Evolutionary conservation across 2,797 vertebrate species (phyloP).

Genomic region (Sebastes trivittatus): DNA sequence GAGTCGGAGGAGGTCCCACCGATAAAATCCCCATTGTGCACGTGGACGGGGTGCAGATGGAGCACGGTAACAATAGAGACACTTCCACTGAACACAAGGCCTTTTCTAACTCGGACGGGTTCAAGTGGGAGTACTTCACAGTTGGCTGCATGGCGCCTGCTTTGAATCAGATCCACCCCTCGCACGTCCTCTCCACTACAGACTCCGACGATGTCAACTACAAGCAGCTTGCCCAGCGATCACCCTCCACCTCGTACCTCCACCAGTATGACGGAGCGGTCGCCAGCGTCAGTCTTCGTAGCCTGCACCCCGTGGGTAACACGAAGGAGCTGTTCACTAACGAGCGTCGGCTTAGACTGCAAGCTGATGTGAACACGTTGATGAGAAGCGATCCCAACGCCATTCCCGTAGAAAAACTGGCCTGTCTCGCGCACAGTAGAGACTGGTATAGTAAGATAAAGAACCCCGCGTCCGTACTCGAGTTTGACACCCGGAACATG

Average conservation of each 20-base stretch:
- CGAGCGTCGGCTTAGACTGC: neutral
- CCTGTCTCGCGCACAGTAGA: neutral
- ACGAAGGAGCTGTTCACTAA: neutral
- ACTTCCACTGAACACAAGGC: slow-evolving; percentile 18
- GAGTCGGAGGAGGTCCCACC: neutral
- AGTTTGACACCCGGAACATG: slow-evolving; percentile 21
- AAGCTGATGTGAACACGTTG: neutral
- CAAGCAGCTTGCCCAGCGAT: slow-evolving; percentile 20
- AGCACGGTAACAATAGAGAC: neutral
- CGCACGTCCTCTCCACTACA: neutral
- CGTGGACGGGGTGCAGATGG: slow-evolving; percentile 24
- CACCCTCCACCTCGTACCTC: neutral
- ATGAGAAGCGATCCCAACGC: neutral
- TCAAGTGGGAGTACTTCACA: slow-evolving; percentile 31
- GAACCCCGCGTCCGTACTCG: neutral
- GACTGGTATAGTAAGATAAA: slow-evolving; percentile 16
- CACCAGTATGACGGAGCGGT: slow-evolving; percentile 7
- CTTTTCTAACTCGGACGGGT: slow-evolving; percentile 3
- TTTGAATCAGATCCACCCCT: neutral
- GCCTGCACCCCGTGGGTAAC: slow-evolving; percentile 1
- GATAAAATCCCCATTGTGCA: neutral
- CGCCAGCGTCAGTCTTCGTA: neutral
- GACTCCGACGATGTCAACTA: neutral
- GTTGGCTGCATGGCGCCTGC: slow-evolving; percentile 21
- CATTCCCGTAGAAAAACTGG: rapidly evolving